phyloP scores from a whole-genome alignment of 2,113 vertebrate species.

The Siphamia tubifer region DNA sequence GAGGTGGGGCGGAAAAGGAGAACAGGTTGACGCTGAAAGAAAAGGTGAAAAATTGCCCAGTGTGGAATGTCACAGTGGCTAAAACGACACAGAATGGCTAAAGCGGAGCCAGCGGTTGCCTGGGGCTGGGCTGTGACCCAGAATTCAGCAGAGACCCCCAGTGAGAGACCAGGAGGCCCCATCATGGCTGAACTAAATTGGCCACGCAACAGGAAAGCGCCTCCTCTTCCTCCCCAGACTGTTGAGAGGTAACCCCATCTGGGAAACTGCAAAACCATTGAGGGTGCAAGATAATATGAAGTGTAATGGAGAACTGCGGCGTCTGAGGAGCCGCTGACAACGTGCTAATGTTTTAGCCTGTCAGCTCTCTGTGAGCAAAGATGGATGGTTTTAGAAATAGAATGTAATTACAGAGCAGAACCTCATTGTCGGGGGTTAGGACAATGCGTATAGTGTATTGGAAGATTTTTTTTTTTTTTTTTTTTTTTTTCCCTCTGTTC shows the following conservation, averaged over 20 bases:
- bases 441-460: constrained; percentile 35
- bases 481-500: too few relatives aligned
- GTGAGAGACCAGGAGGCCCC: constrained; percentile 48
- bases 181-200: constrained; percentile 32
- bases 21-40: constrained; percentile 45
- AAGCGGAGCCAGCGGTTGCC: constrained; percentile 44
- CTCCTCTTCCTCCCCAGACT: constrained; percentile 24
- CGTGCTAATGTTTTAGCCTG: constrained; percentile 70
- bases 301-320: constrained; percentile 47
- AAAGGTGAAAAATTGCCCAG: neutral
- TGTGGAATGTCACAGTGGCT: constrained; percentile 33
- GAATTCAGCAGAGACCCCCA: constrained; percentile 57
- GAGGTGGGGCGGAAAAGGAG: constrained; percentile 21
- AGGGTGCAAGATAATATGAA: constrained; percentile 50
- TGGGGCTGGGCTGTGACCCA: constrained; percentile 60
- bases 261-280: constrained; percentile 10
- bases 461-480: constrained; percentile 46
- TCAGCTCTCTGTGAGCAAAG: constrained; percentile 56
- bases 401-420: constrained; percentile 65
- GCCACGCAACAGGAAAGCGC: constrained; percentile 48
- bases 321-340: constrained; percentile 66
- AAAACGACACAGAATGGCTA: constrained; percentile 29
- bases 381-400: constrained; percentile 70
- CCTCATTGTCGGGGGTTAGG: constrained; percentile 50
- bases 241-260: constrained; percentile 55